Percentiles rank a stretch among this genome's conserved stretches.
These are phyloP conservation scores for Vimba vimba DNA, from an alignment of 2,113 vertebrate species.

Conservation along the genomic window DNA sequence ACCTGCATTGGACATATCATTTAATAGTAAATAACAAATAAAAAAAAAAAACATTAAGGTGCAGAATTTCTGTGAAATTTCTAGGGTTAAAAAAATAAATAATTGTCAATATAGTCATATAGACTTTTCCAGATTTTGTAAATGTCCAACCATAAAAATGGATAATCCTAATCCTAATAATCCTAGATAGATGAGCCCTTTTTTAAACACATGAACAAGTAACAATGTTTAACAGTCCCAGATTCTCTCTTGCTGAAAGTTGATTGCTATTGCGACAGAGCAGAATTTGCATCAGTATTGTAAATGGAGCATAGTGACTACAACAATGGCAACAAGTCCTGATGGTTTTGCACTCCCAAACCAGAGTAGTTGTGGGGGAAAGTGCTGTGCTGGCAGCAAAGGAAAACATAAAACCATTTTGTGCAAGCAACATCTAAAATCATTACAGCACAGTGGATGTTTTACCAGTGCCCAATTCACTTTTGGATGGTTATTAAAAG, in stretches of 20 bases:
- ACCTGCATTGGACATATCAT: not conserved
- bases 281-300: conserved; percentile 14
- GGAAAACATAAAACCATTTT: conserved; percentile 12
- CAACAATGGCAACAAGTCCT: conserved; percentile 21
- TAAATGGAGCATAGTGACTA: conserved; percentile 4
- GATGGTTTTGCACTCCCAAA: conserved; percentile 9
- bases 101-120: too few species aligned
- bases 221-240: not conserved
- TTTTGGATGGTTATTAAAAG: not conserved
- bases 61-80: too few species aligned
- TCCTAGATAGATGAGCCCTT: not conserved
- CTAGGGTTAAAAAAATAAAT: too few species aligned
- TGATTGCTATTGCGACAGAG: not conserved
- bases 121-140: too few species aligned
- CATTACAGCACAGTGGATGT: not conserved
- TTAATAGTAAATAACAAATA: too few species aligned
- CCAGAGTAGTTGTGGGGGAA: conserved; percentile 19
- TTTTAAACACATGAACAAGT: not conserved
- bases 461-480: not conserved
- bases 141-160: too few species aligned
- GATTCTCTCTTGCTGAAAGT: not conserved
- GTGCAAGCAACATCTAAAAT: not conserved
- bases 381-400: conserved; percentile 24
- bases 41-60: too few species aligned
- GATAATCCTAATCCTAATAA: too few species aligned